Percentiles rank a stretch among this genome's conserved stretches.
phyloP scores from a whole-genome alignment of 2,113 vertebrate species.

The Ammospiza caudacuta region DNA sequence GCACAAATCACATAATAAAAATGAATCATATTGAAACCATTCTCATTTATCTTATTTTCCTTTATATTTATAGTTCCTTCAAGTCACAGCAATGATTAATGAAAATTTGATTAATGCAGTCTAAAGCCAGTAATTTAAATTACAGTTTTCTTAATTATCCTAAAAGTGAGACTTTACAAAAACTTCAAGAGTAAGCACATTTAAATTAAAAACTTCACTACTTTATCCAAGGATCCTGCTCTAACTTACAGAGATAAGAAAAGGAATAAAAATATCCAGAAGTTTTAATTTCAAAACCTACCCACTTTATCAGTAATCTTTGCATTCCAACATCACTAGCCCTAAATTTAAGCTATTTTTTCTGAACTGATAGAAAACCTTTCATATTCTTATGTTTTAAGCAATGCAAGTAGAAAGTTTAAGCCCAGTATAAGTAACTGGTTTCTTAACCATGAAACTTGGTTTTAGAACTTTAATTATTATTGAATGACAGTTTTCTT shows the following conservation, averaged over 20 bases:
- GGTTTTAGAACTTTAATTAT: background rate
- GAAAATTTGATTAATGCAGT: slow-evolving; percentile 3
- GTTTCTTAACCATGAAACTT: background rate
- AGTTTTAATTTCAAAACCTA: background rate
- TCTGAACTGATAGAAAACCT: background rate
- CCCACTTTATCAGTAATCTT: background rate
- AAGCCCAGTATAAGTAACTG: background rate
- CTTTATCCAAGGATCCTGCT: background rate
- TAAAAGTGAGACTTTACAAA: background rate
- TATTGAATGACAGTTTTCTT: background rate
- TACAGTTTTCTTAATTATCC: background rate
- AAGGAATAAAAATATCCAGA: background rate
- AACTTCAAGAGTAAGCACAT: background rate
- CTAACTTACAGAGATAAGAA: background rate
- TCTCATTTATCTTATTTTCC: background rate
- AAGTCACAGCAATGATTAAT: slow-evolving; percentile 6
- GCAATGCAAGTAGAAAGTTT: background rate
- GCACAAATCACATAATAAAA: background rate
- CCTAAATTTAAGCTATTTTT: background rate
- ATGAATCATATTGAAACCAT: background rate
- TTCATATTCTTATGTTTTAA: background rate
- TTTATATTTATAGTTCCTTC: background rate
- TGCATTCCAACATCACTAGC: background rate
- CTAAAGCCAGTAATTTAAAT: background rate
- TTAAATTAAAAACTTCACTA: background rate